These are phyloP conservation scores for Polypedilum pembai DNA, from an alignment of 1,140 invertebrate species.

Conservation along the genomic window DNA sequence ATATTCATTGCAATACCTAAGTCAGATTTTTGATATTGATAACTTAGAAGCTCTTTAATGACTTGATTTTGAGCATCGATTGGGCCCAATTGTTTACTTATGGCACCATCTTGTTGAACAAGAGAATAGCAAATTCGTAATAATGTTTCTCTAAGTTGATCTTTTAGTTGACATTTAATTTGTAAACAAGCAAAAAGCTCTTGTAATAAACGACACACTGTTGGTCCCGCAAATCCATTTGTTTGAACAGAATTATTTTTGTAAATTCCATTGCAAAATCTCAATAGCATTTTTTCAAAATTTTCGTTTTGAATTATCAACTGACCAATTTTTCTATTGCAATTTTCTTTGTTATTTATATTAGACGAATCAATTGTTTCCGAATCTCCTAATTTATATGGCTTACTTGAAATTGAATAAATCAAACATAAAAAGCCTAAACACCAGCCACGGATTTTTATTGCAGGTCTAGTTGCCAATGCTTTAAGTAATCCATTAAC, in stretches of 20 bases:
- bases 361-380: constrained; percentile 27
- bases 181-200: constrained; percentile 63
- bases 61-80: constrained; percentile 73
- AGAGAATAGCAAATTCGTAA: constrained; percentile 64
- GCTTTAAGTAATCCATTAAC: constrained; percentile 63
- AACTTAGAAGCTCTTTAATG: constrained; percentile 56
- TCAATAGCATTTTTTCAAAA: constrained; percentile 62
- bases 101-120: constrained; percentile 60
- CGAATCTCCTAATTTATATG: constrained; percentile 31
- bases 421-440: constrained; percentile 59
- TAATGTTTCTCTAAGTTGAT: constrained; percentile 59
- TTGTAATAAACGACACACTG: constrained; percentile 63
- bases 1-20: constrained; percentile 65
- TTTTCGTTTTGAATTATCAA: constrained; percentile 60
- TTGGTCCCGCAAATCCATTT: constrained; percentile 59
- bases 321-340: constrained; percentile 48
- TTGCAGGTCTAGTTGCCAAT: constrained; percentile 55
- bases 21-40: constrained; percentile 61
- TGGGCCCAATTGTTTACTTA: constrained; percentile 63
- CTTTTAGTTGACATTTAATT: constrained; percentile 60
- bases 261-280: constrained; percentile 62
- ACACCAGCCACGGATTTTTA: constrained; percentile 66
- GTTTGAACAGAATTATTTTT: constrained; percentile 41
- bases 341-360: constrained; percentile 33
- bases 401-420: constrained; percentile 47